These are phyloP conservation scores for Burhinus oedicnemus DNA, from an alignment of 2,113 vertebrate species.

Conservation along the genomic window DNA sequence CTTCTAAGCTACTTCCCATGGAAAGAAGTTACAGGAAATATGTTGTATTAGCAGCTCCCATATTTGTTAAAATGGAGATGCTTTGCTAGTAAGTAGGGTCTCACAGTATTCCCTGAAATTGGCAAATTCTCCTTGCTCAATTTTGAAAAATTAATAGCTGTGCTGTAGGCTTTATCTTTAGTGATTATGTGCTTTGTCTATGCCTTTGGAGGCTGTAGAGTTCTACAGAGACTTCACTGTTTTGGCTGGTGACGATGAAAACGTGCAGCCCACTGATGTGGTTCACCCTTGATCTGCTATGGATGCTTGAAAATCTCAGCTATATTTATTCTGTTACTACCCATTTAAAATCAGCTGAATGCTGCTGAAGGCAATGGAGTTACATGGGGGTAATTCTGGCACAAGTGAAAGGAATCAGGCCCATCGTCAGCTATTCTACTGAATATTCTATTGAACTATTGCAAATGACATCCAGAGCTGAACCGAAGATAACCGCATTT, in stretches of 20 bases:
- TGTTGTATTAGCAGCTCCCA: neutral
- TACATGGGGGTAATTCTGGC: neutral
- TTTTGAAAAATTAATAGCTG: neutral
- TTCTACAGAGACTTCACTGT: neutral
- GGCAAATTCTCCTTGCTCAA: neutral
- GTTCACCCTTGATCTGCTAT: neutral
- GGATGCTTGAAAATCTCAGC: neutral
- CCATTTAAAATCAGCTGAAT: neutral
- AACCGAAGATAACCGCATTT: neutral
- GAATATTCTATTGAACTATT: slow-evolving; percentile 12
- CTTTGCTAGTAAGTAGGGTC: neutral
- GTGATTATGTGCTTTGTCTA: neutral
- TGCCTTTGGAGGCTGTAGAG: neutral
- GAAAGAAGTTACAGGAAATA: neutral
- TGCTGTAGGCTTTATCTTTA: neutral
- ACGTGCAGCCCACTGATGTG: neutral
- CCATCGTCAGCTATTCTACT: neutral
- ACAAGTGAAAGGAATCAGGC: neutral
- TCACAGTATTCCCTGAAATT: neutral
- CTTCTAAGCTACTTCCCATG: neutral
- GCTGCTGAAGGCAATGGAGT: neutral
- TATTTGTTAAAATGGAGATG: neutral
- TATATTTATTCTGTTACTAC: neutral
- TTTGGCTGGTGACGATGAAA: neutral
- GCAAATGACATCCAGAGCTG: neutral